These are phyloP conservation scores for Crypturellus tataupa DNA, from an alignment of 2,797 vertebrate genomes.

Conservation along the genomic window DNA sequence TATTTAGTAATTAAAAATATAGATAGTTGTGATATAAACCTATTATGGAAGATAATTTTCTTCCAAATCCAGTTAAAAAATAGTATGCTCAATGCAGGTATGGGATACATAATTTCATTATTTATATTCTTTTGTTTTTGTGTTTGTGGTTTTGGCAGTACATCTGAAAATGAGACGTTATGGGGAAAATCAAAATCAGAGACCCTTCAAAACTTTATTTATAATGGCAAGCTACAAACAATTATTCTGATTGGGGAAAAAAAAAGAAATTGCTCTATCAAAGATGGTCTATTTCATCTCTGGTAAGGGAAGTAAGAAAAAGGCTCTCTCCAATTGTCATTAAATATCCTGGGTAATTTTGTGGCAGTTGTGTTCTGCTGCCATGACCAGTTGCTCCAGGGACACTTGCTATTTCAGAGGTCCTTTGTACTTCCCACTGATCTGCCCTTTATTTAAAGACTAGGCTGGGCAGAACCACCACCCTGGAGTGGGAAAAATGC, in stretches of 20 bases:
- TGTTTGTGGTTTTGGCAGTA: conserved; percentile 49
- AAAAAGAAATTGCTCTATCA: background rate
- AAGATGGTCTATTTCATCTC: background rate
- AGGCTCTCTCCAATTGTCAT: background rate
- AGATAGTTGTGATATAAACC: background rate
- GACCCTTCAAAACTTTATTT: conserved; percentile 9
- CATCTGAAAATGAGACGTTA: conserved; percentile 48
- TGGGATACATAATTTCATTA: background rate
- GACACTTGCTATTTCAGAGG: background rate
- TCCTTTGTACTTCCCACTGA: background rate
- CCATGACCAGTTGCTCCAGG: background rate
- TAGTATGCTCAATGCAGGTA: background rate
- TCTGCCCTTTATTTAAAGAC: background rate
- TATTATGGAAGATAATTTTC: background rate
- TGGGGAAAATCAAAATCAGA: conserved; percentile 33
- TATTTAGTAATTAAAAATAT: background rate
- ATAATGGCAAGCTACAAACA: conserved; percentile 5
- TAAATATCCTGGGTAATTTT: background rate
- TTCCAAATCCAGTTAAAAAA: conserved; percentile 26
- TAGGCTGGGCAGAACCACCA: background rate
- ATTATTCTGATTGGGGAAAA: background rate
- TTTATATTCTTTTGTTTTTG: conserved; percentile 14
- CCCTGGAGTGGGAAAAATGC: background rate
- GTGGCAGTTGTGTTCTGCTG: background rate
- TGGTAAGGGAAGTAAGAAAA: background rate